Evolutionary conservation across 2,888 invertebrate species (phyloP).

Genomic region (Agrochola litura): DNA sequence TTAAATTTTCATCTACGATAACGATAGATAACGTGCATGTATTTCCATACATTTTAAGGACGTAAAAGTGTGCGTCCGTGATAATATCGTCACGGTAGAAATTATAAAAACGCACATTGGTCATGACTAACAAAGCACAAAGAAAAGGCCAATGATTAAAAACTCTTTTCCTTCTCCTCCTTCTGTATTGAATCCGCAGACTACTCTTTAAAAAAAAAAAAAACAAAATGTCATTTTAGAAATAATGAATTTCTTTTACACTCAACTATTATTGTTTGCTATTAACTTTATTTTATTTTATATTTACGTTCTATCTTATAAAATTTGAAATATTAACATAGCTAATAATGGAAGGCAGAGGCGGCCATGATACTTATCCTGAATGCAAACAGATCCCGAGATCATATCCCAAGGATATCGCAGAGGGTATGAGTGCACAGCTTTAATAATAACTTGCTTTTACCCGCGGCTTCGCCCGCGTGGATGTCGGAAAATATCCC

Average conservation of each 20-base stretch:
- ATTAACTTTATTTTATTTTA: neutral
- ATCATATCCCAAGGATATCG: neutral
- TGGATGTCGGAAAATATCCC: too few relatives aligned
- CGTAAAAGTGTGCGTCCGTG: too few relatives aligned
- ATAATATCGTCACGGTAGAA: too few relatives aligned
- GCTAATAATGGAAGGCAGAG: constrained; percentile 1
- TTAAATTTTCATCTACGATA: too few relatives aligned
- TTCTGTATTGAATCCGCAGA: neutral
- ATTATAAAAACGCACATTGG: too few relatives aligned
- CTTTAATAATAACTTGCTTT: neutral
- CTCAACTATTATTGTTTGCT: constrained; percentile 2
- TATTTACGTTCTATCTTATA: constrained; percentile 5
- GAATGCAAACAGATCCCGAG: constrained; percentile 13
- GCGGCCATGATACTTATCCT: constrained; percentile 1
- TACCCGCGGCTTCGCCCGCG: too few relatives aligned
- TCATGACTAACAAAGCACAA: neutral
- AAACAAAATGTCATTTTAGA: constrained; percentile 6
- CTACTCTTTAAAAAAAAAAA: neutral
- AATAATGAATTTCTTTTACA: constrained; percentile 11
- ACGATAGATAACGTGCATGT: too few relatives aligned
- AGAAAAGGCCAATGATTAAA: neutral
- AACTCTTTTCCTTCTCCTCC: neutral
- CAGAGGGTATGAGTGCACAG: constrained; percentile 17
- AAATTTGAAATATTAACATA: neutral
- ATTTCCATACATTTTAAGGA: too few relatives aligned